These are phyloP conservation scores for Cygnus olor DNA, from an alignment of 2,797 vertebrate genomes.

Conservation along the genomic window DNA sequence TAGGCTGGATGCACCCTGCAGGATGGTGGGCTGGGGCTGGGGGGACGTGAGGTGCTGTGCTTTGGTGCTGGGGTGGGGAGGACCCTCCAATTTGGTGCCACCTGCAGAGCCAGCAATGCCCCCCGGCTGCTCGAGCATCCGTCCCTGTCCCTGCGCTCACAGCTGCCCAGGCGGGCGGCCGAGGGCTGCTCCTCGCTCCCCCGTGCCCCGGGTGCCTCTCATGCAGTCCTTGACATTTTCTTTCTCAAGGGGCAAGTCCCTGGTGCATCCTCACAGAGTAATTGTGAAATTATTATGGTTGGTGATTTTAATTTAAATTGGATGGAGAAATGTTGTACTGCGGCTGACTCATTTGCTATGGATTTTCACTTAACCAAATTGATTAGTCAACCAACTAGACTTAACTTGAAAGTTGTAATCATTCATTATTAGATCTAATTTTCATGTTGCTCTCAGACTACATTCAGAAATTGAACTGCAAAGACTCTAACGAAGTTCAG, in stretches of 20 bases:
- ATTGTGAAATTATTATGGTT: constrained; percentile 83
- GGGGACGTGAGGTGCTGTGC: neutral
- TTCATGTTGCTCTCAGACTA: constrained; percentile 68
- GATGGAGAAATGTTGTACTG: constrained; percentile 84
- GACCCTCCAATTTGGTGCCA: too few species aligned
- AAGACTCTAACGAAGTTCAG: neutral
- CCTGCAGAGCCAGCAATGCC: neutral
- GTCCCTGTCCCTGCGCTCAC: fast-evolving
- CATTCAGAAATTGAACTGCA: constrained; percentile 69
- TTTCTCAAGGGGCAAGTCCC: constrained; percentile 78
- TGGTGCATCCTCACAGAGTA: constrained; percentile 77
- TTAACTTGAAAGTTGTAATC: constrained; percentile 85
- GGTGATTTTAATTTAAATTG: constrained; percentile 85
- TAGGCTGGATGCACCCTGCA: neutral
- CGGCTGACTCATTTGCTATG: constrained; percentile 84
- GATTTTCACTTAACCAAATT: constrained; percentile 88
- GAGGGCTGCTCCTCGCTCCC: constrained; percentile 32
- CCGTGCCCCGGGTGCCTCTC: constrained; percentile 41
- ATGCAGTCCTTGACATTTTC: constrained; percentile 75
- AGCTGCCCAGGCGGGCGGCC: fast-evolving
- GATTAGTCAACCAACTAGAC: constrained; percentile 86
- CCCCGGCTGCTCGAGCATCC: neutral
- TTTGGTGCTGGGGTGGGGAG: neutral
- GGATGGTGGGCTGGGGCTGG: neutral
- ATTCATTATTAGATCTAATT: constrained; percentile 85